Conservation (phyloP, 64 coral and sea anemone species). For the Montipora foliosa region DNA sequence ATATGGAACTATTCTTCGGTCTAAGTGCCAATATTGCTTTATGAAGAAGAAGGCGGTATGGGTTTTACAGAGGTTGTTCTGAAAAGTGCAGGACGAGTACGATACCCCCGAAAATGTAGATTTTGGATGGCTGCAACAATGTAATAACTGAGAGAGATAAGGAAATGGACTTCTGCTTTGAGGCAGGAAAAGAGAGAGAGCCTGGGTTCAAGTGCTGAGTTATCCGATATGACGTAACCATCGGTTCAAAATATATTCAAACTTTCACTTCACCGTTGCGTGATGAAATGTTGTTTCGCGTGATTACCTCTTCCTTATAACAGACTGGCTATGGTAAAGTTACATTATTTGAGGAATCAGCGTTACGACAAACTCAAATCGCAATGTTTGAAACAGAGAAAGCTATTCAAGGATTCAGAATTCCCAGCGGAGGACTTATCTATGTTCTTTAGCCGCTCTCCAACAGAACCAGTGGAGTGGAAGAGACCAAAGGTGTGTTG, state of each 20-base stretch:
- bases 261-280: too few species aligned
- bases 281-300: not conserved
- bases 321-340: constrained; percentile 44
- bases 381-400: constrained; percentile 61
- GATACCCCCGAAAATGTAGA: too few species aligned
- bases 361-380: constrained; percentile 73
- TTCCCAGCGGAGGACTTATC: constrained; percentile 81
- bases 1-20: too few species aligned
- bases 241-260: not conserved
- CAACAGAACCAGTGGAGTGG: constrained; percentile 80
- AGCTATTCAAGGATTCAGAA: constrained; percentile 71
- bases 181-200: too few species aligned
- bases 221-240: not conserved
- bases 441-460: constrained; percentile 75
- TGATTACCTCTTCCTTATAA: not conserved
- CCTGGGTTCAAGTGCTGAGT: too few species aligned
- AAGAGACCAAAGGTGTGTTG: constrained; percentile 79
- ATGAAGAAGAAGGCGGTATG: too few species aligned
- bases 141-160: too few species aligned
- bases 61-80: too few species aligned
- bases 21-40: too few species aligned
- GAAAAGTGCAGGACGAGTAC: too few species aligned
- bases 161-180: too few species aligned
- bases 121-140: too few species aligned
- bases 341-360: constrained; percentile 76